Evolutionary conservation across 2,888 invertebrate genomes (phyloP), one percentile per base, ranked within the genome.

Genomic region (Sinopyrophorus schimmeli): DNA sequence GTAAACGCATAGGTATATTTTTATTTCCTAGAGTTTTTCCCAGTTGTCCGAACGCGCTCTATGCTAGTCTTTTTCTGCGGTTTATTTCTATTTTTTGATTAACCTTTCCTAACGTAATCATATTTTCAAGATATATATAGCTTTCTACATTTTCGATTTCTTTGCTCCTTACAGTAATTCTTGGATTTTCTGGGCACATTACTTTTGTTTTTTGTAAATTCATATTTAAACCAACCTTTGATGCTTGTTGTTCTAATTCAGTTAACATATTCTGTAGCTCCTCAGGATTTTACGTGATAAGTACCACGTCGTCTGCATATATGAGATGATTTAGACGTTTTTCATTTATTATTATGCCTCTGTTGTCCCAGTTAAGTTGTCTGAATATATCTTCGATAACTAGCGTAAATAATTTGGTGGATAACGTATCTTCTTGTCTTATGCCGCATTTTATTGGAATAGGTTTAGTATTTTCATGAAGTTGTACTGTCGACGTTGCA

Each of bases 51-150:
- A 34, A 31, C 4, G 31, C 31, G 10, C 16, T n/a, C n/a, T n/a
- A n/a, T n/a, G n/a, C n/a, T n/a, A n/a, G n/a, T 14, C 34, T 34
- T 23, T 21, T 34, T 34, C 34, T 34, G 6, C 17, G 18, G 34
- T 34, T 20, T 5, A 34, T 18, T 23, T 34, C 34, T 14, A 9
- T 34, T 1, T 3, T 34, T 21, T 34, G 23, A n/a, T 21, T 34
- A 15, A 20, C 20, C 12, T 14, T 34, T n/a, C 21, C 7, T 20
- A 34, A 11, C 3, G 5, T 34, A 20, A 34, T 23, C 7, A 14
- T 23, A 34, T 34, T 18, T 34, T 21, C 20, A 3, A 34, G 21
- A 34, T 34, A 34, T 6, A 34, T 21, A 32, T 16, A 32, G 18
- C 32, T 32, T 11, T n/a, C 7, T 6, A 32, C 32, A 17, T 32